Base-by-base conservation (phyloP, 1,140 invertebrate genomes). In the Colletes latitarsis region DNA sequence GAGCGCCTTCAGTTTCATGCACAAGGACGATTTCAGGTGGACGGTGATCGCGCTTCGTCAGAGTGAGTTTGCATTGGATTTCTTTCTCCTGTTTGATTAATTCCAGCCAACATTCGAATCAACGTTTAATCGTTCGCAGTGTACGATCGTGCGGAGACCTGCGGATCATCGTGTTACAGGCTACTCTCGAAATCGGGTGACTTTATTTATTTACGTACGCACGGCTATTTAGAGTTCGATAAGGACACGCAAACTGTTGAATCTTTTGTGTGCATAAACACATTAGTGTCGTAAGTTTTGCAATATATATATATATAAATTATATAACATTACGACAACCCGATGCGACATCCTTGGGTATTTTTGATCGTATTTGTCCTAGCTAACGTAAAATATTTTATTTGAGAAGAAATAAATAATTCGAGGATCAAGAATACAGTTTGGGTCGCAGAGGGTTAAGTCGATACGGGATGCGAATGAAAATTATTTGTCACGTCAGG, bases 1-100 rank as follows among this genome's bases (percentile, higher is more conserved):
- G 52, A 97, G 96, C 81, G 97, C 97, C 0, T 98, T 98, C 89
- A 95, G 95, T 77, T 98, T 96, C 88, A 98, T 98, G 95, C 97
- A 97, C 91, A 95, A 95, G 71, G 96, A 98, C 67, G 97, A 98
- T 90, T 96, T 97, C 6, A 94, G 95, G 82, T 98, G 96, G 95
- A 96, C 97, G 12, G 95, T 97, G 89, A 95, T 97, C 52, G 97
- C 96, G 0, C 94, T 98, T 70, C 94, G 96, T 90, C 96, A 97
- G 93, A 98, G 97, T 98, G 93, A 96, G 96, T 69, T 41, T 6
- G 21, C 4, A n/a, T 30, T 53, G 55, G 30, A 2, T 30, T 30
- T 6, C 46, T 52, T 43, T 10, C 6, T 12, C 12, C 78, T 71
- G 17, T 60, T 52, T 71, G 67, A 62, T 17, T 1, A 57, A 63